Base-by-base conservation (phyloP, 92 coral and sea anemone species). In the Palythoa grandis region DNA sequence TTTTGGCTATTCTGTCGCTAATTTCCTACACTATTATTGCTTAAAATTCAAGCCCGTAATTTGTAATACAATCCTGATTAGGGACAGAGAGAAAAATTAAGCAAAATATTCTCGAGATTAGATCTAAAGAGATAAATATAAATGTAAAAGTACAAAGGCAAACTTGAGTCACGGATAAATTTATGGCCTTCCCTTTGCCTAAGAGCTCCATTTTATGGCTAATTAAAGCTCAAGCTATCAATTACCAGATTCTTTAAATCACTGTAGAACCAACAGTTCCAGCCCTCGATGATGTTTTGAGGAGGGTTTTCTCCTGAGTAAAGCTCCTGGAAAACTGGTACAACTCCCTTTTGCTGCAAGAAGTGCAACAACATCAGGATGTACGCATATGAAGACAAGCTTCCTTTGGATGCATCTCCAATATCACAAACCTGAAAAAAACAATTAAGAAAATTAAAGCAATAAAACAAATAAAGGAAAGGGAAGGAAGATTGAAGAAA, bases 391-490 rank as follows among this genome's bases (percentile, higher is more conserved):
- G 99, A 96, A 0, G 99, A 96, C 61, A 96, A 76, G 72, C 99
- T 96, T 43, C 99, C 99, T 82, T 94, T 92, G 65, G 98, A 96
- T 5, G 99, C 99, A 79, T 96, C 99, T 74, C 99, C 99, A 57
- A 96, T 96, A 15, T 95, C 98, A 91, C 99, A 96, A n/a, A 96
- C 83, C 99, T 96, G 72, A 22, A 22, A 22, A 22, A 29, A 29
- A 29, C 35, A 29, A 29, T 29, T 29, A 29, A 29, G 35, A 29
- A 20, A 5, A 66, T 20, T 15, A 5, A 66, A 66, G 13, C 29
- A 29, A 8, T n/a, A 29, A 24, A 29, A 10, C 11, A 1, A n/a
- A 7, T n/a, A 29, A 20, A 24, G 71, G 11, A 7, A 66, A 66
- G 37, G 20, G 12, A n/a, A 7, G 22, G 35, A 7, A 68, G 13